Evolutionary conservation across 2,888 invertebrate species (phyloP).

Genomic region (Seladonia tumulorum): DNA sequence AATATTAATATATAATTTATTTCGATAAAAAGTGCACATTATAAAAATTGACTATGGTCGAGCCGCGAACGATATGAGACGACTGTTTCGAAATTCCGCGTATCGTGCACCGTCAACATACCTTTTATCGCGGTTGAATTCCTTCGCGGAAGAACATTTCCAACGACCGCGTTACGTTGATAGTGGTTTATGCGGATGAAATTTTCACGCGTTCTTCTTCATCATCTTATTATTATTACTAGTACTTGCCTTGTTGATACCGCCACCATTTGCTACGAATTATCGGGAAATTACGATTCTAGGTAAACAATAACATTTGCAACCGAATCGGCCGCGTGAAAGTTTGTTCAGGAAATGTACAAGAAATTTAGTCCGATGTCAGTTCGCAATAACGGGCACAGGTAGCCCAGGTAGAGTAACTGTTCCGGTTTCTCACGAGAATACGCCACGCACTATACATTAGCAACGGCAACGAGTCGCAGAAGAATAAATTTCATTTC

Average conservation of each 20-base stretch:
- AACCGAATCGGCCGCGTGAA: background rate
- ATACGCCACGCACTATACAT: background rate
- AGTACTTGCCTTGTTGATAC: no score
- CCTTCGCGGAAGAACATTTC: background rate
- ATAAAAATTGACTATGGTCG: background rate
- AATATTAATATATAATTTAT: no score
- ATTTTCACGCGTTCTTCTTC: background rate
- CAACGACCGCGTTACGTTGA: background rate
- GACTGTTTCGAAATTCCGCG: background rate
- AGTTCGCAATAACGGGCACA: background rate
- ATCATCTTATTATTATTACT: background rate
- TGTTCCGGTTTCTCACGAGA: conserved; percentile 5
- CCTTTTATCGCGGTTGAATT: conserved; percentile 15
- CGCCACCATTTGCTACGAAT: no score
- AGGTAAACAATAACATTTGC: background rate
- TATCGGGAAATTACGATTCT: background rate
- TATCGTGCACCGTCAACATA: background rate
- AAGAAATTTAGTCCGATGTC: conserved; percentile 2
- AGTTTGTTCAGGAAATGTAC: background rate
- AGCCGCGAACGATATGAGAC: background rate
- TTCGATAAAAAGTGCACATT: background rate
- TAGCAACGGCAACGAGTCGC: background rate
- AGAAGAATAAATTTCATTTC: background rate
- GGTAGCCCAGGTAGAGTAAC: background rate
- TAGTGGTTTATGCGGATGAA: background rate